Evolutionary conservation across 2,797 vertebrate species (phyloP).

Genomic region (Phrynocephalus guinanensis): DNA sequence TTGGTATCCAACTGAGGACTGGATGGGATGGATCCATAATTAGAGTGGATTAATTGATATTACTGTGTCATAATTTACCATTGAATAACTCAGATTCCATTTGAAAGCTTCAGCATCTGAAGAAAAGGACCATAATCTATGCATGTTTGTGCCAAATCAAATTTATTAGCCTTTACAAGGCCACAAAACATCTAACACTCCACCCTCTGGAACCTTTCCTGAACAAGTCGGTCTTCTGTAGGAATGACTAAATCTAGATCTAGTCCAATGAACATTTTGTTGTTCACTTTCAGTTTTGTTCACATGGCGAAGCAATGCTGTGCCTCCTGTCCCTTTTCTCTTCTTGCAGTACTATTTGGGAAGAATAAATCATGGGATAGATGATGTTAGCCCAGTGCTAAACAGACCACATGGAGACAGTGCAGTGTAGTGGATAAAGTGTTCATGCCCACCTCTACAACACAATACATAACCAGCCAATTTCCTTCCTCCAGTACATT

Average conservation of each 20-base stretch:
- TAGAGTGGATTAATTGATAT: neutral
- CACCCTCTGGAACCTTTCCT: too few species aligned
- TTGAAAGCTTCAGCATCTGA: neutral
- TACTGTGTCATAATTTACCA: neutral
- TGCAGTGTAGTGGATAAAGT: too few species aligned
- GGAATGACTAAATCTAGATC: neutral
- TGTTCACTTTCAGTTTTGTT: neutral
- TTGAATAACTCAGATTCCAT: neutral
- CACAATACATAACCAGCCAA: too few species aligned
- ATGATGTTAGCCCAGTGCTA: neutral
- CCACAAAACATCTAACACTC: too few species aligned
- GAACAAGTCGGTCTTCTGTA: too few species aligned
- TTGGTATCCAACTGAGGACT: neutral
- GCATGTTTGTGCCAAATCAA: too few species aligned
- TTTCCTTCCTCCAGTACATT: too few species aligned
- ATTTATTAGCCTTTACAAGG: too few species aligned
- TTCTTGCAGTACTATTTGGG: neutral
- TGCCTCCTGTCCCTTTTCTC: too few species aligned
- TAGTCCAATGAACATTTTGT: neutral
- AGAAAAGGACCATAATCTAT: too few species aligned
- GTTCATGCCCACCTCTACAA: too few species aligned
- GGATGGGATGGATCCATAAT: neutral
- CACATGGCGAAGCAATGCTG: neutral
- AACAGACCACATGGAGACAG: too few species aligned
- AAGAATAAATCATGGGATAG: neutral